phyloP scores from a whole-genome alignment of 2,113 vertebrate genomes.

The Camelus dromedarius region DNA sequence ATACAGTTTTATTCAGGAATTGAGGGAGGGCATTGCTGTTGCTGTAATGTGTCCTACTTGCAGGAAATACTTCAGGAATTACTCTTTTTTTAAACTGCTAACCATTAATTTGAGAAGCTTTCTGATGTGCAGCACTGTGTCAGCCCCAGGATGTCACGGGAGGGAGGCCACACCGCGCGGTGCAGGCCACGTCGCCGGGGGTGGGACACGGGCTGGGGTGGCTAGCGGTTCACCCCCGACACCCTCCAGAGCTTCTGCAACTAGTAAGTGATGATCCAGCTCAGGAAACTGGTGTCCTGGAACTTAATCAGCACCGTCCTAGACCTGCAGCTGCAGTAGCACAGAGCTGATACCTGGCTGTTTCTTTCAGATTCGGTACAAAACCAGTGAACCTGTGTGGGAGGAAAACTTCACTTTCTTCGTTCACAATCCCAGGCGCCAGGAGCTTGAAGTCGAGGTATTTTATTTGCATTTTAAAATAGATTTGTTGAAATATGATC shows the following conservation, averaged over 20 bases:
- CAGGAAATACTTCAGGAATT: background rate
- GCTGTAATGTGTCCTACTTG: background rate
- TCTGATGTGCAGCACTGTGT: too few relatives aligned
- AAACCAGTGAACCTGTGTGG: slow-evolving; percentile 97
- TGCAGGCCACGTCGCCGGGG: too few relatives aligned
- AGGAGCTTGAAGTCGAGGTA: slow-evolving; percentile 97
- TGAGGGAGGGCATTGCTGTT: background rate
- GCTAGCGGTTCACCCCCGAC: too few relatives aligned
- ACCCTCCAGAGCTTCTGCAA: background rate
- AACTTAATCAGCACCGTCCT: background rate
- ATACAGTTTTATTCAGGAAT: background rate
- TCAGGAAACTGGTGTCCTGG: background rate
- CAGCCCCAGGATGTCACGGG: accelerated
- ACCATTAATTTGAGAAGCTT: background rate
- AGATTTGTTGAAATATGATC: background rate
- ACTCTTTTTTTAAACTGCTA: background rate
- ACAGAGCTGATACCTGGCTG: background rate
- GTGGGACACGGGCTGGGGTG: background rate
- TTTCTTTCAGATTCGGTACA: slow-evolving; percentile 92
- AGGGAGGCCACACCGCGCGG: background rate
- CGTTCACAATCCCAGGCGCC: slow-evolving; percentile 95
- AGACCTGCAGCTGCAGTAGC: background rate
- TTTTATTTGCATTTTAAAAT: background rate
- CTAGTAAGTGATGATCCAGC: background rate
- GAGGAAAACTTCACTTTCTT: slow-evolving; percentile 97